Percentiles rank a stretch among this genome's conserved stretches.
Conservation (phyloP, 2,797 vertebrate genomes). For the Passerculus sandwichensis region DNA sequence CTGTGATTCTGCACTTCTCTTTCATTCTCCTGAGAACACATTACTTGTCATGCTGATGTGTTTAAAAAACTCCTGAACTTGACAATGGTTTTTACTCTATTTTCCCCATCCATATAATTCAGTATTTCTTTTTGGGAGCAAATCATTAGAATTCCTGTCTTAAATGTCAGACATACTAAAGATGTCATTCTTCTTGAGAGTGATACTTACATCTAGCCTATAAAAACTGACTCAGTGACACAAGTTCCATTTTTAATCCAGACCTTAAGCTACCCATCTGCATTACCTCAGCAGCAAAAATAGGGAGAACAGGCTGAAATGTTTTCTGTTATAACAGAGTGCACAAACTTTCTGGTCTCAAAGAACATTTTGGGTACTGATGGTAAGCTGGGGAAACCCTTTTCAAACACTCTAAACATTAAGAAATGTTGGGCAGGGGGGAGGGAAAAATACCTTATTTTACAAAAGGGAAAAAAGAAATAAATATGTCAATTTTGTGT, state of each 20-base stretch:
- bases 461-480: not conserved
- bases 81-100: not conserved
- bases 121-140: not conserved
- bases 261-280: not conserved
- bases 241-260: not conserved
- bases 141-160: not conserved
- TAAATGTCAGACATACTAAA: not conserved
- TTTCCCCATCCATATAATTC: not conserved
- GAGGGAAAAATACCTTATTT: not conserved
- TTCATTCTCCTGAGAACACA: not conserved
- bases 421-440: not conserved
- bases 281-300: not conserved
- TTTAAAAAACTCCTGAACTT: not conserved
- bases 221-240: not conserved
- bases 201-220: rapidly evolving
- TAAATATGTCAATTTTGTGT: not conserved
- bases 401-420: not conserved
- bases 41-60: not conserved
- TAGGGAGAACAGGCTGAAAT: not conserved
- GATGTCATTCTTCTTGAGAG: not conserved
- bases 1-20: not conserved
- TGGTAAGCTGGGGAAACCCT: not conserved
- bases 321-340: not conserved
- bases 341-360: not conserved
- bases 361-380: not conserved